These are phyloP conservation scores for Hirtodrosophila histrioides DNA, from an alignment of 2,888 invertebrate species.

Conservation along the genomic window DNA sequence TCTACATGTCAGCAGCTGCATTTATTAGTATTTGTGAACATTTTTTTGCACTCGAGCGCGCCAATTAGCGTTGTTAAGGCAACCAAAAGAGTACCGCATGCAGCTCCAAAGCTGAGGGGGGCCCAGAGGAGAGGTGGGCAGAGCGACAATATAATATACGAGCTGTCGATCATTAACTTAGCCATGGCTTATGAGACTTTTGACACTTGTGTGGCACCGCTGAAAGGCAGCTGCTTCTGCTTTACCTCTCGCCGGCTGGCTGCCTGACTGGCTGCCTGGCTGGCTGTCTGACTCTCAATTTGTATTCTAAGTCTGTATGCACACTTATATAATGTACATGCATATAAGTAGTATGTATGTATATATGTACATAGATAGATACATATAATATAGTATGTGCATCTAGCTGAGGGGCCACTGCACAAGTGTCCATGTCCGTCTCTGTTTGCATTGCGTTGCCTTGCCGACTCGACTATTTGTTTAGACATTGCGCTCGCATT, in stretches of 20 bases:
- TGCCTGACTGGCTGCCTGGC: too few species aligned
- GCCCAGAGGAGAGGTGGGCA: background rate
- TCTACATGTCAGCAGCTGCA: slow-evolving; percentile 34
- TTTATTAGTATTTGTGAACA: slow-evolving; percentile 54
- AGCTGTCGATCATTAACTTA: slow-evolving; percentile 41
- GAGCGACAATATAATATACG: slow-evolving; percentile 24
- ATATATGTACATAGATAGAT: background rate
- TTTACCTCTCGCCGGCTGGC: slow-evolving; percentile 3
- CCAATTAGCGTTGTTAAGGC: slow-evolving; percentile 40
- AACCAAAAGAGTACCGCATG: slow-evolving; percentile 1
- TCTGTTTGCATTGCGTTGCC: slow-evolving; percentile 70
- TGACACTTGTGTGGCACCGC: slow-evolving; percentile 46
- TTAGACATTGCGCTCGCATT: slow-evolving; percentile 72
- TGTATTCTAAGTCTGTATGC: slow-evolving; percentile 33
- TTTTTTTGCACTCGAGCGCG: slow-evolving; percentile 42
- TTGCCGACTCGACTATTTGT: slow-evolving; percentile 71
- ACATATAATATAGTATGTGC: background rate
- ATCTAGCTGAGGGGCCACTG: slow-evolving; percentile 48
- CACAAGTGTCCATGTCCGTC: slow-evolving; percentile 73
- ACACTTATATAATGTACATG: slow-evolving; percentile 2
- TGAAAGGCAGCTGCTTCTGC: slow-evolving; percentile 15
- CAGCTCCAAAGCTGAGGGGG: background rate
- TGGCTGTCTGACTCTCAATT: slow-evolving; percentile 36
- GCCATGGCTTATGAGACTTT: slow-evolving; percentile 52
- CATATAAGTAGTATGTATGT: slow-evolving; percentile 1